Conservation (phyloP, 1,140 invertebrate genomes). For the Heliconius congener region DNA sequence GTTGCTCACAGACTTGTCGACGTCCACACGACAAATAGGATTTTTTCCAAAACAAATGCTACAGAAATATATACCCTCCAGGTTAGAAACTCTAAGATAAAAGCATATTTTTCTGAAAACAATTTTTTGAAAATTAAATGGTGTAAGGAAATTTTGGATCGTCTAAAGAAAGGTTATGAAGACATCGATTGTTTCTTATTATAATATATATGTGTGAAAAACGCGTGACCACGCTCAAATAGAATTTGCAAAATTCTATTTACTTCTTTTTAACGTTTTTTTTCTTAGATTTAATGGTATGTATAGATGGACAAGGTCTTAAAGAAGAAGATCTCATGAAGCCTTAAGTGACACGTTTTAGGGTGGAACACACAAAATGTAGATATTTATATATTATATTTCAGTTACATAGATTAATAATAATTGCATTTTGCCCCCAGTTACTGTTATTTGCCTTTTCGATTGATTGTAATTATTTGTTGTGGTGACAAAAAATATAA, state of each 20-base stretch:
- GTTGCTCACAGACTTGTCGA: slow-evolving; percentile 66
- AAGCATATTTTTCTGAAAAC: slow-evolving; percentile 31
- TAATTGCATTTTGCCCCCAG: slow-evolving; percentile 2
- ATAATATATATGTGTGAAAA: neutral
- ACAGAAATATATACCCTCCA: slow-evolving; percentile 66
- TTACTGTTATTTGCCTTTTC: neutral
- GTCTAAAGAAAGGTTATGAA: neutral
- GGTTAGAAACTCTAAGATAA: slow-evolving; percentile 34
- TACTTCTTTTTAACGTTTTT: slow-evolving; percentile 12
- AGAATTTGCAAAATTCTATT: slow-evolving; percentile 28
- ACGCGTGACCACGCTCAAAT: slow-evolving; percentile 15
- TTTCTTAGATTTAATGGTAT: slow-evolving; percentile 15
- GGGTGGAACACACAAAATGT: slow-evolving; percentile 2
- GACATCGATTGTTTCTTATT: neutral
- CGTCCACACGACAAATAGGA: slow-evolving; percentile 68
- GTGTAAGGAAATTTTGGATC: neutral
- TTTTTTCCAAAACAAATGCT: slow-evolving; percentile 38
- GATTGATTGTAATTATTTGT: neutral
- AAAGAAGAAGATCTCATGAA: slow-evolving; percentile 41
- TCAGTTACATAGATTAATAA: neutral
- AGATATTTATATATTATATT: neutral
- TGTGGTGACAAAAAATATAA: neutral
- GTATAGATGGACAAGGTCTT: slow-evolving; percentile 28
- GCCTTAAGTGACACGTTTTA: slow-evolving; percentile 29
- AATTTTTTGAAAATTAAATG: slow-evolving; percentile 22